These are phyloP conservation scores for Caracal caracal DNA, from an alignment of 2,113 vertebrate genomes.

Conservation along the genomic window DNA sequence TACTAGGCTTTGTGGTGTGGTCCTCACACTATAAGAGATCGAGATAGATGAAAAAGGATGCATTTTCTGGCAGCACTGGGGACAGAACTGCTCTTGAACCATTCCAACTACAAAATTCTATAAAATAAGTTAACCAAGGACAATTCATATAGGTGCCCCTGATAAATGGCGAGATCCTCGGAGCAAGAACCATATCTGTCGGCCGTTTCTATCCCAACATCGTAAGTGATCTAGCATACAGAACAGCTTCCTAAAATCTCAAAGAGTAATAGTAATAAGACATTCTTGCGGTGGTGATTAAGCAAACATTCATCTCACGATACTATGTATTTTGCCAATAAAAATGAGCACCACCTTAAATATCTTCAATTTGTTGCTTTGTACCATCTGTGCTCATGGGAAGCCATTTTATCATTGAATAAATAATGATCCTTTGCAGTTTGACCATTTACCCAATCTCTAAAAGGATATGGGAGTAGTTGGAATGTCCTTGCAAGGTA, in stretches of 20 bases:
- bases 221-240: not conserved
- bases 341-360: constrained; percentile 23
- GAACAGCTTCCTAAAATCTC: not conserved
- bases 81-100: not conserved
- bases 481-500: constrained; percentile 57
- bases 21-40: not conserved
- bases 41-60: not conserved
- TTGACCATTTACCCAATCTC: not conserved
- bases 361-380: constrained; percentile 53
- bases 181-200: not conserved
- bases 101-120: not conserved
- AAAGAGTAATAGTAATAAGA: not conserved
- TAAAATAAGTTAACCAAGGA: not conserved
- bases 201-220: not conserved
- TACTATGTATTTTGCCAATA: constrained; percentile 15
- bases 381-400: not conserved
- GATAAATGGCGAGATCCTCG: not conserved
- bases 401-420: constrained; percentile 44
- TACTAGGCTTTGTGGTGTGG: not conserved
- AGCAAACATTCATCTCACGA: not conserved
- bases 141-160: not conserved
- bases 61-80: not conserved
- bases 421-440: constrained; percentile 66
- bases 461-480: constrained; percentile 10
- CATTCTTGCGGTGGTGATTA: not conserved